Percentiles rank a stretch among this genome's conserved stretches.
phyloP scores from a whole-genome alignment of 2,797 vertebrate genomes.

The Cheracebus regulus region DNA sequence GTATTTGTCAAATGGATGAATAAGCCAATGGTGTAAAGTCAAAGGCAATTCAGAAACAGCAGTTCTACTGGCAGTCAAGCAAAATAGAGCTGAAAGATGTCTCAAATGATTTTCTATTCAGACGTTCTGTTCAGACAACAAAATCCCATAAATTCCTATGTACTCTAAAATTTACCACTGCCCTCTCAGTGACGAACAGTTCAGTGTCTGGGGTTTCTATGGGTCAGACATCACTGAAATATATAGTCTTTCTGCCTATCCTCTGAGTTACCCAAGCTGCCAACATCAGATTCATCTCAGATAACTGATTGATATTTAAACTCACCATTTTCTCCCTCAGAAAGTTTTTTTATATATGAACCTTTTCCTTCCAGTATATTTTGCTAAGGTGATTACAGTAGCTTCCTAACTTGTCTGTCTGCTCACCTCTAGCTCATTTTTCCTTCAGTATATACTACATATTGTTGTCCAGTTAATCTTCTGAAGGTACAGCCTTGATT shows the following conservation, averaged over 20 bases:
- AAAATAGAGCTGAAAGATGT: background rate
- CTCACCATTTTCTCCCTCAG: background rate
- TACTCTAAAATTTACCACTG: background rate
- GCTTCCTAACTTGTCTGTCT: background rate
- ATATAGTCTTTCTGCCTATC: background rate
- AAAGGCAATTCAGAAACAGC: background rate
- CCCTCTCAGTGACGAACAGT: background rate
- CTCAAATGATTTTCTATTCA: background rate
- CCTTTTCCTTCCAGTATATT: background rate
- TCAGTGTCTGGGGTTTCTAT: background rate
- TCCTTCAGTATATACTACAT: background rate
- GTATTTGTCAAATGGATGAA: background rate
- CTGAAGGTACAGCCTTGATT: background rate
- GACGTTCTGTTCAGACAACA: background rate
- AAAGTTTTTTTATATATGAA: background rate
- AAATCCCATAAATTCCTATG: background rate
- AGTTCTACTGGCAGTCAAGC: background rate
- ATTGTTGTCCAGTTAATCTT: background rate
- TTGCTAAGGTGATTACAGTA: background rate
- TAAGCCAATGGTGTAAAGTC: background rate
- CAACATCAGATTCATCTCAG: background rate
- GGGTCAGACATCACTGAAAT: background rate
- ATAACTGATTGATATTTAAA: background rate
- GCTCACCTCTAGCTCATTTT: background rate
- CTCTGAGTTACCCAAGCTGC: background rate